Evolutionary conservation across 2,797 vertebrate species (phyloP), one percentile per base, ranked within the genome.

Genomic region (Cuniculus paca): DNA sequence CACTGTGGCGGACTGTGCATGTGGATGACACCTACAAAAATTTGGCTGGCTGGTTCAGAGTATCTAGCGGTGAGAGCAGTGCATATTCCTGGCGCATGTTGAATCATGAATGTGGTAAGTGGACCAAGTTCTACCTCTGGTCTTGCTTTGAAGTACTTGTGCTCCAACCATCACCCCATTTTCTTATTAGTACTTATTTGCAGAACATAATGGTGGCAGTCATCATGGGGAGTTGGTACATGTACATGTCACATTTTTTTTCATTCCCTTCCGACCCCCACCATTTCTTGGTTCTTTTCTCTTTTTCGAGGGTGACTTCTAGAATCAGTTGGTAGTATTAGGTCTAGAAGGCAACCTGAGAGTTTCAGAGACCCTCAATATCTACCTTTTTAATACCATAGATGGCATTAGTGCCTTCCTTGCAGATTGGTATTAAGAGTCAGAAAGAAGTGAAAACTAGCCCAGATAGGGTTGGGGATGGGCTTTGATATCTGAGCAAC

Each of bases 71-170:
- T 22, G 42, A 65, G 58, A 45, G 11, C 45, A n/a, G 3, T 0
- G 1, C 0, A 0, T 58, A n/a, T 42, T 5, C 4, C 1, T 28
- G 68, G 58, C 6, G 36, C 1, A 1, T 10, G 6, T 7, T 17
- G 48, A 52, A 9, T 68, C 54, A n/a, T 1, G 2, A 39, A 24
- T 60, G 34, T 4, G 2, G 13, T 9, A 8, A 31, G 26, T 2
- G 14, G 74, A 39, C 79, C 79, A 14, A 0, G 22, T 48, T 31
- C 60, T 9, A 11, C 34, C 74, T 70, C 50, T 17, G 34, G 2
- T 70, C 50, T 74, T 50, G n/a, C 45, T 94, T 63, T 80, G 90
- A 84, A 70, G 42, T 9, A 31, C 0, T 11, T 82, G 28, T 70
- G 50, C n/a, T 48, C 56, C 22, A 13, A 11, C 22, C 31, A 4